These are phyloP conservation scores for Speoplatyrhinus poulsoni DNA, from an alignment of 2,113 vertebrate species.

Conservation along the genomic window DNA sequence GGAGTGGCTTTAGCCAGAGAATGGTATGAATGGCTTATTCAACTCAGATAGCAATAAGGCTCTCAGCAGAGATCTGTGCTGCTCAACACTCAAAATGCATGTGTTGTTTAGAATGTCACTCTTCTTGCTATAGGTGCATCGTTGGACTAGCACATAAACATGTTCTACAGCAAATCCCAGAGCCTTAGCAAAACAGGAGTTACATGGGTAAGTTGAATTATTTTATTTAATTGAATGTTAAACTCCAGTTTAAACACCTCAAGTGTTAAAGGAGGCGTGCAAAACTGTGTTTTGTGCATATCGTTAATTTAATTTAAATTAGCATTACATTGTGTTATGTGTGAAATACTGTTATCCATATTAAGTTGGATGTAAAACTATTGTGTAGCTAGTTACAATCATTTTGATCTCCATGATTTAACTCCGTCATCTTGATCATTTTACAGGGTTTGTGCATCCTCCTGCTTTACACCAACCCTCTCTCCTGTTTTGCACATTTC, in stretches of 20 bases:
- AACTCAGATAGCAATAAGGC: slow-evolving; percentile 67
- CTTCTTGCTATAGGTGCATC: slow-evolving; percentile 50
- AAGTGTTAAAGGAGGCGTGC: slow-evolving; percentile 1
- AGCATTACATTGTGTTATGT: too few relatives aligned
- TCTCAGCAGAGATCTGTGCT: slow-evolving; percentile 64
- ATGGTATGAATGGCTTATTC: slow-evolving; percentile 73
- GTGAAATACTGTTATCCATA: too few relatives aligned
- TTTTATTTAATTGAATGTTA: too few relatives aligned
- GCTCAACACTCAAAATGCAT: slow-evolving; percentile 62
- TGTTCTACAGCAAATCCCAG: slow-evolving; percentile 66
- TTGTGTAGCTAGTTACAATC: too few relatives aligned
- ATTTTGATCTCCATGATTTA: slow-evolving; percentile 21
- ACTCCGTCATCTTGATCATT: slow-evolving; percentile 38
- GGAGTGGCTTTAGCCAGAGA: slow-evolving; percentile 67
- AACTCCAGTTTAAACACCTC: not conserved
- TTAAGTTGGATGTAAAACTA: too few relatives aligned
- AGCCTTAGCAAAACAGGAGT: slow-evolving; percentile 64
- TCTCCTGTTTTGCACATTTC: slow-evolving; percentile 88
- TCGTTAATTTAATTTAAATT: too few relatives aligned
- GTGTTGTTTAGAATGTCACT: slow-evolving; percentile 41
- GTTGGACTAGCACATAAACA: slow-evolving; percentile 68
- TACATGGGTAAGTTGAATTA: slow-evolving; percentile 73
- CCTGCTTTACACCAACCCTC: slow-evolving; percentile 85
- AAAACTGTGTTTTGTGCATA: too few relatives aligned
- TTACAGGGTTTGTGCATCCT: slow-evolving; percentile 79